Conservation (phyloP, 2,888 invertebrate genomes). For the Drosophila atroscutellata region DNA sequence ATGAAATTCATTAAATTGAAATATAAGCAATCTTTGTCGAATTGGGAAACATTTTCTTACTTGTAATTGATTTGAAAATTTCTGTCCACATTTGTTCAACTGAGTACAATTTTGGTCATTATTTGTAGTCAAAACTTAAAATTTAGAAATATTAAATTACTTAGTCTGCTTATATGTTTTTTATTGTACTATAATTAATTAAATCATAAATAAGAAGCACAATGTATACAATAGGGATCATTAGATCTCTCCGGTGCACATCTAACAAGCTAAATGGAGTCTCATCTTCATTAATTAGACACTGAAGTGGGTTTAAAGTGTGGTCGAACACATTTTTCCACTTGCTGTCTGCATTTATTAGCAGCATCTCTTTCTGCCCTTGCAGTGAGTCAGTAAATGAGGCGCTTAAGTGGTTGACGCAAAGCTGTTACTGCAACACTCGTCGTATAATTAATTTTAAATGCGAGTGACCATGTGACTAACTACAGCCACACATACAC, state of each 20-base stretch:
- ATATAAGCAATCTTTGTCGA: neutral
- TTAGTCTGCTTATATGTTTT: neutral
- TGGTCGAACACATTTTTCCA: slow-evolving; percentile 23
- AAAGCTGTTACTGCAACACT: slow-evolving; percentile 65
- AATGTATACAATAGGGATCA: neutral
- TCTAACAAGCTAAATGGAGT: slow-evolving; percentile 46
- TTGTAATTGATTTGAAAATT: neutral
- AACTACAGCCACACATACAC: slow-evolving; percentile 8
- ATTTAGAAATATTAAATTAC: neutral
- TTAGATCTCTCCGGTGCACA: slow-evolving; percentile 1
- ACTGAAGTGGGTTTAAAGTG: slow-evolving; percentile 37
- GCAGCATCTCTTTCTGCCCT: slow-evolving; percentile 4
- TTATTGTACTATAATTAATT: neutral
- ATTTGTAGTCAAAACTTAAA: neutral
- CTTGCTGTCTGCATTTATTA: slow-evolving; percentile 14
- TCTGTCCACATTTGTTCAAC: neutral
- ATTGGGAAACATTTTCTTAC: neutral
- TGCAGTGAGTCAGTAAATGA: slow-evolving; percentile 56
- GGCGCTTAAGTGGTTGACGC: slow-evolving; percentile 64
- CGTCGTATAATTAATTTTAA: slow-evolving; percentile 76
- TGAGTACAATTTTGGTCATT: neutral
- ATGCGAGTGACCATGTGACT: slow-evolving; percentile 46
- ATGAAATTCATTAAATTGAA: neutral
- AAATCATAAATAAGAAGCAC: neutral
- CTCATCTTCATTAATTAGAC: slow-evolving; percentile 57